A percentile compares a stretch with the other conserved stretches of the same genome.
These are phyloP conservation scores for Mesocricetus auratus DNA, from an alignment of 2,113 vertebrate genomes.

Conservation along the genomic window DNA sequence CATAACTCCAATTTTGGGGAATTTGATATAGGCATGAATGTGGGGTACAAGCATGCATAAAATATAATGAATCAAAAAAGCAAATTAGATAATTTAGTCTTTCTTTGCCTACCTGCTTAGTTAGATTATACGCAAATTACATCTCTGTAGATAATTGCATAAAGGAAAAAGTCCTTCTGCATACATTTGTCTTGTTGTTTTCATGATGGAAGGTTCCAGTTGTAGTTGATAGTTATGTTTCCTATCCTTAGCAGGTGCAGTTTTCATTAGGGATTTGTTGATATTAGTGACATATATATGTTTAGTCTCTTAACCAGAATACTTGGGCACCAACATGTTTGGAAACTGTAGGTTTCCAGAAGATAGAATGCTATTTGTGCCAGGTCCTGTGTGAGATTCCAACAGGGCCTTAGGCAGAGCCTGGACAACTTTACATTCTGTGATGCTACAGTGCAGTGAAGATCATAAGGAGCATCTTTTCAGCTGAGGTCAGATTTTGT, in stretches of 20 bases:
- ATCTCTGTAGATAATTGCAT: background rate
- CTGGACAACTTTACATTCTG: background rate
- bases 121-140: background rate
- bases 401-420: background rate
- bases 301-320: background rate
- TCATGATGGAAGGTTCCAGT: background rate
- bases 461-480: background rate
- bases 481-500: background rate
- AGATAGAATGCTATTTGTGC: background rate
- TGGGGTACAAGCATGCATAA: background rate
- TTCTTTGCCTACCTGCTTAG: background rate
- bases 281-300: background rate
- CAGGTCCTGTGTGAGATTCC: accelerated
- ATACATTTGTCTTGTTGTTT: background rate
- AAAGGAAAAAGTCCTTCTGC: background rate
- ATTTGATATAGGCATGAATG: background rate
- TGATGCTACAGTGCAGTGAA: background rate
- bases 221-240: background rate
- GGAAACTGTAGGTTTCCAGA: background rate
- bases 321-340: background rate
- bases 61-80: background rate
- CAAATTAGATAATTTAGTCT: background rate
- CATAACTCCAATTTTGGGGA: background rate
- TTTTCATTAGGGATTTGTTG: background rate
- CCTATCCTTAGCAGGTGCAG: background rate